Conservation (phyloP, 2,888 invertebrate species). For the Meloe dianella region DNA sequence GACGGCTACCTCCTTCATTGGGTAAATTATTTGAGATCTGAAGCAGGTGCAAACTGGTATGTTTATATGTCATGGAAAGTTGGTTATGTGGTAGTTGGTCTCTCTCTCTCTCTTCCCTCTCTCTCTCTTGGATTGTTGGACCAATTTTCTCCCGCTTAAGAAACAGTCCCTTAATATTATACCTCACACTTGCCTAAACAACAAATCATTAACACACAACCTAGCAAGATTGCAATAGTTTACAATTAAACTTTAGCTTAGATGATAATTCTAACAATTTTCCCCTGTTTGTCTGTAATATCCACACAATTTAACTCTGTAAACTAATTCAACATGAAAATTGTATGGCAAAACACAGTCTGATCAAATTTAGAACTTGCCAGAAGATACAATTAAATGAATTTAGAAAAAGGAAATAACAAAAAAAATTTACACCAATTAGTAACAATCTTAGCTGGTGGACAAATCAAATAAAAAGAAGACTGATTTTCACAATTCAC, state of each 20-base stretch:
- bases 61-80: slow-evolving; percentile 40
- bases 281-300: slow-evolving; percentile 2
- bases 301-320: slow-evolving; percentile 5
- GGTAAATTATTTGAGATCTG: slow-evolving; percentile 57
- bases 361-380: background rate
- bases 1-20: slow-evolving; percentile 52
- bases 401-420: background rate
- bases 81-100: slow-evolving; percentile 19
- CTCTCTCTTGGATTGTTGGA: background rate
- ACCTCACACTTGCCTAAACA: background rate
- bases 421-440: background rate
- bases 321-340: slow-evolving; percentile 6
- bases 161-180: background rate
- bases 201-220: slow-evolving; percentile 13
- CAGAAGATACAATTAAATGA: background rate
- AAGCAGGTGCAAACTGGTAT: slow-evolving; percentile 54
- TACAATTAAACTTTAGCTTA: slow-evolving; percentile 10
- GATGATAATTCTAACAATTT: slow-evolving; percentile 13
- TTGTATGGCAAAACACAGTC: background rate
- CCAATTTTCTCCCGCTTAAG: background rate
- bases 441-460: background rate
- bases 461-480: background rate
- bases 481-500: background rate
- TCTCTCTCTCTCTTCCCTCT: background rate
- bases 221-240: slow-evolving; percentile 11